Percentiles rank a stretch among this genome's conserved stretches.
Conservation (phyloP, 2,113 vertebrate genomes). For the Callorhinus ursinus region DNA sequence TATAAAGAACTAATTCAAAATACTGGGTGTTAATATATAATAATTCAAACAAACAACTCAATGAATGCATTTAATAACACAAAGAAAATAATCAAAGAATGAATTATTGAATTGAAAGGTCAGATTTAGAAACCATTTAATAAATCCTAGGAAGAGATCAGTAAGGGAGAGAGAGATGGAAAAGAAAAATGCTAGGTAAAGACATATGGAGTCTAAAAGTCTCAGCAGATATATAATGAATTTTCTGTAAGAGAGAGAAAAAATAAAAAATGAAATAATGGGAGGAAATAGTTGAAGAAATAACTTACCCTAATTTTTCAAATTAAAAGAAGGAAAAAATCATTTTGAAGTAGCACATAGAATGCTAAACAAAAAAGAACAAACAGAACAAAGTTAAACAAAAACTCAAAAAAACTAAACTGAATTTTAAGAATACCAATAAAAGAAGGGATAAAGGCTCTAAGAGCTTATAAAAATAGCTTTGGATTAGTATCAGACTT, state of each 20-base stretch:
- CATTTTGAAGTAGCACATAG: not conserved
- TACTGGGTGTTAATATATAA: not conserved
- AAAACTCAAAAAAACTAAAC: not conserved
- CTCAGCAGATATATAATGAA: not conserved
- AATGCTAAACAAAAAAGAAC: not conserved
- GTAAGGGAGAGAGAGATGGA: not conserved
- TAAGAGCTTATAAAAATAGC: not conserved
- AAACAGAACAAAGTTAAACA: not conserved
- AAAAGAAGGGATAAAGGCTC: not conserved
- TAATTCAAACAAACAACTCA: not conserved
- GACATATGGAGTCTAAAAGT: not conserved
- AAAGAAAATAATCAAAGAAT: not conserved
- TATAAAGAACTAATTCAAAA: slow-evolving; percentile 30
- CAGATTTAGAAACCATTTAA: slow-evolving; percentile 5
- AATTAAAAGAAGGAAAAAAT: not conserved
- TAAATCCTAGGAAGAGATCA: not conserved
- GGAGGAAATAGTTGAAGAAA: not conserved
- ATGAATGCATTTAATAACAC: not conserved
- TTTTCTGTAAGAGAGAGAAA: not conserved
- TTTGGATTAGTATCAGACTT: not conserved
- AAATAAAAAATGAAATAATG: not conserved
- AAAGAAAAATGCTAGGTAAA: not conserved
- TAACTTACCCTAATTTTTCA: not conserved
- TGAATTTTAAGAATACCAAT: not conserved
- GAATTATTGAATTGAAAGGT: not conserved